Base-by-base conservation (phyloP, 2,888 invertebrate genomes). In the Pasiphila rectangulata region DNA sequence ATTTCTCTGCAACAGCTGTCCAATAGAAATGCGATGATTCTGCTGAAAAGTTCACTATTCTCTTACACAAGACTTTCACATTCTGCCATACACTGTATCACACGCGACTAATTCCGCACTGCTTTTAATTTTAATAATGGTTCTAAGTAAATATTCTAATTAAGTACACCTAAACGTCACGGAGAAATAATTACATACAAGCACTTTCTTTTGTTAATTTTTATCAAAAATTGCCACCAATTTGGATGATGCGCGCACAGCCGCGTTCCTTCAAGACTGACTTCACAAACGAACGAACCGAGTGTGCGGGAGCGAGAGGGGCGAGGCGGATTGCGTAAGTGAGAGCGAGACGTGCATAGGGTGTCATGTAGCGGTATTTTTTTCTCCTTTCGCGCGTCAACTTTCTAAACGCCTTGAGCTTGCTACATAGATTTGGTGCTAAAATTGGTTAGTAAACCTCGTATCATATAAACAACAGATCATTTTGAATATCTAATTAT, bases 321-420 rank as follows among this genome's bases (percentile, higher is more conserved):
- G 9, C 9, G 4, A 9, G 5, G 10, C n/a, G 5, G n/a, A 9
- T 16, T 54, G 81, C 62, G 44, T 61, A 68, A 83, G 51, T 52
- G 69, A 69, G 79, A 86, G 51, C 48, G 73, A 66, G 80, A 79
- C 27, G 54, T 64, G 49, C 72, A 79, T 67, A 79, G 69, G 70
- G 71, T 77, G 74, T 75, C 72, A 64, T 77, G 75, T 86, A 87
- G 86, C 87, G 87, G 86, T 86, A 85, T 65, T 79, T 80, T 88
- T 50, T 87, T 81, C 79, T 75, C 83, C 84, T 83, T 85, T 86
- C 82, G 77, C 77, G 77, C 78, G 73, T 79, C 80, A 75, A 86
- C 87, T 88, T 88, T 88, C 87, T 88, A 88, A 84, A 78, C 72
- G 71, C 71, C 72, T 70, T 70, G 71, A 79, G 72, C 72, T 77